Evolutionary conservation across 1,140 invertebrate genomes (phyloP), one percentile per base, ranked within the genome.

Genomic region (Cherax destructor): DNA sequence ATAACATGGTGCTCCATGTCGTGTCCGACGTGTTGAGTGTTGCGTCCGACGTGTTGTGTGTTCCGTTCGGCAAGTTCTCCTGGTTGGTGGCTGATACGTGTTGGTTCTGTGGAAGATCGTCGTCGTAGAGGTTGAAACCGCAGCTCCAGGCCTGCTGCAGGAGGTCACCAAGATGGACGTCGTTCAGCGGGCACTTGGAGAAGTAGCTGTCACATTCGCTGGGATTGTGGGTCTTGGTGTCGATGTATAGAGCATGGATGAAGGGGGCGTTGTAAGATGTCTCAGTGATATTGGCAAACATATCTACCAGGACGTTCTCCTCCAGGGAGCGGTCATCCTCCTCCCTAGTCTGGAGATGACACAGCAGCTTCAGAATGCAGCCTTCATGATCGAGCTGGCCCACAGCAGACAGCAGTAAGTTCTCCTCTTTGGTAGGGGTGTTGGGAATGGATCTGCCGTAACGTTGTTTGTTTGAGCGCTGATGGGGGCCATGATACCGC

Each of bases 301-400:
- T 85, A 18, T 78, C 74, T 6, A 65, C 56, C 76, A 91, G 76
- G 59, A 65, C 83, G 49, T 11, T 41, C 79, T 89, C 87, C 49
- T 89, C 59, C 4, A 49, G 65, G 7, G 79, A 56, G 79, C 49
- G 65, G 61, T 5, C 18, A 0, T 10, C 41, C 21, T 49, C 74
- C 41, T 91, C 89, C 83, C 69, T 91, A 56, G 77, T 30, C 83
- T 91, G 49, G 56, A 91, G 59, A 59, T 69, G 74, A 21, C 89
- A 91, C n/a, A 91, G 72, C 9, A 91, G 61, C 76, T 89, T 89
- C 61, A 89, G 87, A 30, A 89, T 72, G 50, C 87, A 89, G 47
- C 87, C 87, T 5, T 76, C n/a, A 49, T 79, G 79, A 61, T 89
- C 87, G 18, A 89, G 61, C 61, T 83, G 47, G 10, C 16, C 79